Evolutionary conservation across 2,888 invertebrate genomes (phyloP).

Genomic region (Thymelicus acteon): DNA sequence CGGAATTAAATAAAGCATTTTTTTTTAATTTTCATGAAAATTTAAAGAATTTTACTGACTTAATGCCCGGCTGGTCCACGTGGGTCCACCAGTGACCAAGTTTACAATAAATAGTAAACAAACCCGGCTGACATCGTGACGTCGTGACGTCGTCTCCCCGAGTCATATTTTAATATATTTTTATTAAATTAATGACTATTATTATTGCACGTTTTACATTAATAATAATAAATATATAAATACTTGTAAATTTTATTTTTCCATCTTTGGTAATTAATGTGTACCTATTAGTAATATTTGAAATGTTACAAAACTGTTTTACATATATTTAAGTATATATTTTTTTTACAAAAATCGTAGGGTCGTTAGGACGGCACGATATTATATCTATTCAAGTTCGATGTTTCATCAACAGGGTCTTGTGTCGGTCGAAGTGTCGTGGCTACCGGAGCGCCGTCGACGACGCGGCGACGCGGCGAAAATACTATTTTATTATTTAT

Average conservation of each 20-base stretch:
- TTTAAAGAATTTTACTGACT: conserved; percentile 46
- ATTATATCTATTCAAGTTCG: conserved; percentile 83
- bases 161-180: conserved; percentile 81
- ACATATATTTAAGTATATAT: conserved; percentile 78
- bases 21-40: conserved; percentile 53
- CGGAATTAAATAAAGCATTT: conserved; percentile 65
- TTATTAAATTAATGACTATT: conserved; percentile 83
- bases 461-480: conserved; percentile 66
- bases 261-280: conserved; percentile 82
- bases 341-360: conserved; percentile 83
- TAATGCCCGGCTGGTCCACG: conserved; percentile 54
- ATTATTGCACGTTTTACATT: conserved; percentile 86
- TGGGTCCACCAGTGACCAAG: conserved; percentile 49
- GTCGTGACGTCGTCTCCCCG: conserved; percentile 69
- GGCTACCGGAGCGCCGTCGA: conserved; percentile 42
- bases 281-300: conserved; percentile 81
- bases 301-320: conserved; percentile 83
- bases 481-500: conserved; percentile 49
- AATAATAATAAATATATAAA: conserved; percentile 85
- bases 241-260: conserved; percentile 83
- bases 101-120: conserved; percentile 81
- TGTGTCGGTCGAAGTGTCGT: conserved; percentile 60
- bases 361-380: conserved; percentile 85
- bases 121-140: conserved; percentile 49
- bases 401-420: conserved; percentile 80